Base-by-base conservation (phyloP, 2,888 invertebrate species). In the Papilio protenor region DNA sequence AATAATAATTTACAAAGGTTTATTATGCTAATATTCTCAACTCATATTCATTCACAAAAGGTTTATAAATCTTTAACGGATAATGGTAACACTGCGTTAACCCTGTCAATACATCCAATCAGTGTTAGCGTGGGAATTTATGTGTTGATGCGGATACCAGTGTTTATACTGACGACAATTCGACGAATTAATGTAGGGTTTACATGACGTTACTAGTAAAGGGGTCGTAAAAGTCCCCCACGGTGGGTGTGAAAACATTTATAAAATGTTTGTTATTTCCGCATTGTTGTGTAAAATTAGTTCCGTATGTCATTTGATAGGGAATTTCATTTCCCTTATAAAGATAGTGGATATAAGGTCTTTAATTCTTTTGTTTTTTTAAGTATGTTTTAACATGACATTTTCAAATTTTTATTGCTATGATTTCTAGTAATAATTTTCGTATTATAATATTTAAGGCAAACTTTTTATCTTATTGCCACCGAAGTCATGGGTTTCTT, bases 101-200 rank as follows among this genome's bases (percentile, higher is more conserved):
- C 76, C 76, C 79, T 77, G 81, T 80, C 81, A 81, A 80, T 80
- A 47, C 72, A 73, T 21, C 81, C 81, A 84, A 84, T 84, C 82
- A 83, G 71, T 82, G 81, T 79, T 73, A 64, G 78, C 85, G 92
- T 92, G 92, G 89, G 92, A 93, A 92, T 87, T 81, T 81, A 78
- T 81, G 76, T 66, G 12, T 55, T 64, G 57, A 81, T 80, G 84
- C 82, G 86, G 85, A 85, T 83, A 84, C 80, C 73, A 81, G 84
- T 84, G 87, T 88, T 91, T 88, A 87, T 89, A 87, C 88, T 83
- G 80, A 75, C 77, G 71, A 73, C 79, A 70, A 76, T n/a, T n/a
- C n/a, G n/a, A n/a, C n/a, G n/a, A n/a, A n/a, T n/a, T 81, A 81
- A 83, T 81, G 80, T 76, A 75, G 80, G 80, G 80, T 80, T 77